Base-by-base conservation (phyloP, 2,113 vertebrate species). In the Pachyramphus minor region DNA sequence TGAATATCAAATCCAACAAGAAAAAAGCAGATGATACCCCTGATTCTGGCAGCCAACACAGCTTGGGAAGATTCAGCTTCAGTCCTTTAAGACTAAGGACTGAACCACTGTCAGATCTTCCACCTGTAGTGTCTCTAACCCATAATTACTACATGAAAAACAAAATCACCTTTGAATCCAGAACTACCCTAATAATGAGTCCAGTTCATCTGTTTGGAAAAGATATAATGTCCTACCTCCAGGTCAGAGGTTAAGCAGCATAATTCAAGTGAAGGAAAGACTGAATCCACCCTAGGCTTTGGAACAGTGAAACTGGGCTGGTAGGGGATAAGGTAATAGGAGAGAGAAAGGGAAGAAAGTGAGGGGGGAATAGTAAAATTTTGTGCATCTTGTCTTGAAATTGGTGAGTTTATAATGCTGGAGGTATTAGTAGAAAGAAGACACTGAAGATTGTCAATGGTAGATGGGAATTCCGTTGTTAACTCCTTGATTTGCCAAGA, bases 361-460 rank as follows among this genome's bases (percentile, higher is more conserved):
- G 35, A 37, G 6, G 41, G 22, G 20, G 41, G 72, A 75, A 37
- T 6, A 82, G 7, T 8, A 42, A 58, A 7, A 53, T 66, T 76
- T 44, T 77, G 12, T 37, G 28, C 5, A 31, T 15, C n/a, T 52
- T 35, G 8, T 76, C 24, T 62, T 73, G 53, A 89, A 82, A 72
- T 22, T n/a, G 6, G 17, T 50, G 15, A 21, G 39, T 60, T 91
- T 64, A 13, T 19, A 49, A 52, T 5, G 14, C 11, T 64, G 41
- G 14, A 63, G 18, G 60, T 75, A n/a, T 2, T 47, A 25, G 17
- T 14, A 6, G 10, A 31, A 23, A 68, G 35, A 73, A 62, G 25
- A n/a, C 6, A 21, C 17, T 22, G 31, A 69, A 60, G 22, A 49
- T 44, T 68, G 4, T 47, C 35, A 35, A 0, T 0, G 1, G 4